Percentiles rank a stretch among this genome's conserved stretches.
Conservation (phyloP, 2,888 invertebrate genomes). For the Drosophila prolongata region DNA sequence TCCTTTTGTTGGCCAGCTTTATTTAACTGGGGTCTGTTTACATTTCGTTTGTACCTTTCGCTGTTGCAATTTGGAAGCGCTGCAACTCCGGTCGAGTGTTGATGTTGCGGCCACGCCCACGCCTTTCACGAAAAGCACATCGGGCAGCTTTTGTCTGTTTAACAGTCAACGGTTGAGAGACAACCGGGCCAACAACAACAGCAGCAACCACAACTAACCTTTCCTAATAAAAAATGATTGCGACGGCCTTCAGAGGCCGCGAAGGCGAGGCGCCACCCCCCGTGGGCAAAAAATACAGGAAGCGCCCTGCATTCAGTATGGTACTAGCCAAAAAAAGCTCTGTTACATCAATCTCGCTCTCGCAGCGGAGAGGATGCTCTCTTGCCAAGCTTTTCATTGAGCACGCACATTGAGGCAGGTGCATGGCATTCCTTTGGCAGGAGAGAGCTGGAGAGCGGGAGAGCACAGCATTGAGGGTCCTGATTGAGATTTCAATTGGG, state of each 20-base stretch:
- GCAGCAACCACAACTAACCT: slow-evolving; percentile 68
- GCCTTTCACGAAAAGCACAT: slow-evolving; percentile 63
- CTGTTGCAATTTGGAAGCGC: slow-evolving; percentile 52
- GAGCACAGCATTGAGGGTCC: slow-evolving; percentile 18
- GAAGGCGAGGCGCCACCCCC: slow-evolving; percentile 14
- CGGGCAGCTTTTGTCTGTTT: slow-evolving; percentile 57
- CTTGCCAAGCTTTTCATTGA: slow-evolving; percentile 69
- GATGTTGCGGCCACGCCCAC: slow-evolving; percentile 42
- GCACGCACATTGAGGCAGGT: slow-evolving; percentile 61
- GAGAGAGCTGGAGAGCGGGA: slow-evolving; percentile 6
- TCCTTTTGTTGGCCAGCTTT: slow-evolving; percentile 37
- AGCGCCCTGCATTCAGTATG: slow-evolving; percentile 44
- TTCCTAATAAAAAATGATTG: slow-evolving; percentile 70
- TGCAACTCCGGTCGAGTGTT: slow-evolving; percentile 29
- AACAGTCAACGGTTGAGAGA: slow-evolving; percentile 38
- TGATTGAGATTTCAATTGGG: slow-evolving; percentile 25
- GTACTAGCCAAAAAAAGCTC: slow-evolving; percentile 51
- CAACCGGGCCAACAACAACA: slow-evolving; percentile 36
- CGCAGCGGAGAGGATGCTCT: slow-evolving; percentile 31
- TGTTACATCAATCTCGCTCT: slow-evolving; percentile 45
- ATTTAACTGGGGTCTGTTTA: slow-evolving; percentile 22
- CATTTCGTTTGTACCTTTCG: slow-evolving; percentile 5
- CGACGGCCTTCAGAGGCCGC: slow-evolving; percentile 64
- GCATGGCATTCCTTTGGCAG: slow-evolving; percentile 32
- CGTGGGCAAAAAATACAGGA: slow-evolving; percentile 42